These are phyloP conservation scores for Crambe crambe DNA, from an alignment of 37 sponge, comb jelly and placozoan genomes.

Conservation along the genomic window DNA sequence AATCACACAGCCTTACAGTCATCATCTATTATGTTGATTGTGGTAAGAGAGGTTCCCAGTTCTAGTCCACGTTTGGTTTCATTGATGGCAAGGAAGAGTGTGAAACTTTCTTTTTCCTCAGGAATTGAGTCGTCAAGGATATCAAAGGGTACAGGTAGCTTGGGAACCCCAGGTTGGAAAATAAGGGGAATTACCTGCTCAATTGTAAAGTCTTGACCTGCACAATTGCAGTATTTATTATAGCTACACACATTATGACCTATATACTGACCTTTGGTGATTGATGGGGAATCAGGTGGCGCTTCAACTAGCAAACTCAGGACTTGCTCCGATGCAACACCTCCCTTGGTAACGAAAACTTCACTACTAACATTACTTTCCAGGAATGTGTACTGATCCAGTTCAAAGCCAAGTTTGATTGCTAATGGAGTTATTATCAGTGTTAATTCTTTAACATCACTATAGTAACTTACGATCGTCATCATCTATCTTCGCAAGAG, in stretches of 20 bases:
- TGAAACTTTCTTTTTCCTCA: background rate
- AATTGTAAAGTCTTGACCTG: conserved; percentile 1
- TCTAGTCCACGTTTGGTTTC: background rate
- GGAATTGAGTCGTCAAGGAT: conserved; percentile 1
- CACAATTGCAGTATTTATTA: no score
- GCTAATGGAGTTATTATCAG: background rate
- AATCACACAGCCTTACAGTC: background rate
- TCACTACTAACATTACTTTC: background rate
- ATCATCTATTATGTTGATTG: conserved; percentile 2
- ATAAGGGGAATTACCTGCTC: background rate
- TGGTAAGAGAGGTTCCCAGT: background rate
- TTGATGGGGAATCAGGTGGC: no score
- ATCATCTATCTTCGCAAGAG: conserved; percentile 2
- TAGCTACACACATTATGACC: no score
- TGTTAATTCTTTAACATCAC: background rate
- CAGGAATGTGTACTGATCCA: background rate
- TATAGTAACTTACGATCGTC: conserved; percentile 16
- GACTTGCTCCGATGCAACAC: background rate
- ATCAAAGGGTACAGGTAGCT: background rate
- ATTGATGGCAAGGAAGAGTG: background rate
- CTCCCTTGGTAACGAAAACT: conserved; percentile 5
- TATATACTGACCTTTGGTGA: no score
- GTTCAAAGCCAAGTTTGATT: conserved; percentile 4
- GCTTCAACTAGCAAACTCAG: background rate
- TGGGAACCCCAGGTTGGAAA: background rate